These are phyloP conservation scores for Drosophila anomelani DNA, from an alignment of 2,888 invertebrate genomes.

Conservation along the genomic window DNA sequence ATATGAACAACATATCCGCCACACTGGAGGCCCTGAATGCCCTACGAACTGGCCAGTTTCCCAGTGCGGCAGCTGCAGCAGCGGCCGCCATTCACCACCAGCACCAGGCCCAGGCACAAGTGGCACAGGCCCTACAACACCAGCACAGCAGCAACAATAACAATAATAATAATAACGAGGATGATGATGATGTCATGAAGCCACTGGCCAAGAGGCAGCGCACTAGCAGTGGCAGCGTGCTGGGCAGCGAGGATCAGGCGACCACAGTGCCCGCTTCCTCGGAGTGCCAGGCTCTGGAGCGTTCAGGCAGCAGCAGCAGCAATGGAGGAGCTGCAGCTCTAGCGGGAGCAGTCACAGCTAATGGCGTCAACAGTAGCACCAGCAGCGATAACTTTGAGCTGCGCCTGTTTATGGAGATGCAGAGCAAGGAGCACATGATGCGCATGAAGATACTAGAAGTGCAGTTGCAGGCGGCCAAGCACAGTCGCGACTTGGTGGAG, in stretches of 20 bases:
- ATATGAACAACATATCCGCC: constrained; percentile 84
- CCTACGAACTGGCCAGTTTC: constrained; percentile 82
- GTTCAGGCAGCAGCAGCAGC: constrained; percentile 45
- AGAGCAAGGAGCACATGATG: constrained; percentile 84
- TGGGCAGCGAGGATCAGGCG: constrained; percentile 64
- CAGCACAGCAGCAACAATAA: constrained; percentile 56
- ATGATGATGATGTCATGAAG: constrained; percentile 69
- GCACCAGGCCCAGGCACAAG: constrained; percentile 76
- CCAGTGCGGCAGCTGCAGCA: constrained; percentile 82
- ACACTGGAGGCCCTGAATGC: constrained; percentile 84
- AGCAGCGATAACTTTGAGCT: constrained; percentile 70
- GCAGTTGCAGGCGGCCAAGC: constrained; percentile 84
- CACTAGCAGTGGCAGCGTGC: constrained; percentile 69
- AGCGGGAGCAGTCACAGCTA: constrained; percentile 7
- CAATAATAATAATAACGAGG: constrained; percentile 66
- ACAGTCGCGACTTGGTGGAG: constrained; percentile 86
- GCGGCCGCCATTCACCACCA: constrained; percentile 81
- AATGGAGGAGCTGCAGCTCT: constrained; percentile 14
- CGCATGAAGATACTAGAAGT: constrained; percentile 85
- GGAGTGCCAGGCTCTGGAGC: constrained; percentile 67
- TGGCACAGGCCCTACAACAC: constrained; percentile 65
- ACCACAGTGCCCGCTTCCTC: constrained; percentile 14
- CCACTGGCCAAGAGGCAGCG: constrained; percentile 77
- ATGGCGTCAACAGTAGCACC: constrained; percentile 15
- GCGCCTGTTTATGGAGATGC: constrained; percentile 84